Percentiles rank a stretch among this genome's conserved stretches.
These are phyloP conservation scores for Phylloscopus trochilus DNA, from an alignment of 2,113 vertebrate species.

Conservation along the genomic window DNA sequence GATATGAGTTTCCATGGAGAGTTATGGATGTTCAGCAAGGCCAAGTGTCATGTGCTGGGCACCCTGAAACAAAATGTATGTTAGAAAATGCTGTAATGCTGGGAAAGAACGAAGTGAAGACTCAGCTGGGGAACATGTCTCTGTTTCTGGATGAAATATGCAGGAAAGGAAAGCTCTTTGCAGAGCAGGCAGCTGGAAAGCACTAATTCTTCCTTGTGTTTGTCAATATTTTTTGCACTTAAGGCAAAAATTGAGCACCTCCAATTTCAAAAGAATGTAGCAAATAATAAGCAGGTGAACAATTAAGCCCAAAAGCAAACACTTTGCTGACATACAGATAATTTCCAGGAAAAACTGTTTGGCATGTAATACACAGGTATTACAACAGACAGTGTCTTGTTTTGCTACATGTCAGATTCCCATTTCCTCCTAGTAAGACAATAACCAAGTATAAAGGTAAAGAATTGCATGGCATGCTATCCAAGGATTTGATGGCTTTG, in stretches of 20 bases:
- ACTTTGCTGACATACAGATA: not conserved
- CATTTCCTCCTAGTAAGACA: not conserved
- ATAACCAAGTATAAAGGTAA: not conserved
- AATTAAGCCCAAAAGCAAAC: not conserved
- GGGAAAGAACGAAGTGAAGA: not conserved
- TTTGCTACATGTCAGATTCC: not conserved
- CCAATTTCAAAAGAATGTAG: not conserved
- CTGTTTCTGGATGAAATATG: not conserved
- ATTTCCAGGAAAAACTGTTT: not conserved
- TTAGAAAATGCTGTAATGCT: not conserved
- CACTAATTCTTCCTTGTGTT: accelerated
- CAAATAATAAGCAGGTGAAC: not conserved
- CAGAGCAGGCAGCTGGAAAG: not conserved
- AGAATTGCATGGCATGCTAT: not conserved
- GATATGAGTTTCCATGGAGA: not conserved
- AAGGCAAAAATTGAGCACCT: not conserved
- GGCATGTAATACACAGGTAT: not conserved
- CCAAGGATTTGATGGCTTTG: not conserved
- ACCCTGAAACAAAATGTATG: not conserved
- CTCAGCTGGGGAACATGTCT: not conserved
- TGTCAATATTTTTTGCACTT: not conserved
- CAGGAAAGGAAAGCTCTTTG: not conserved
- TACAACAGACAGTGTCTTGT: not conserved
- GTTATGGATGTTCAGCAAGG: not conserved
- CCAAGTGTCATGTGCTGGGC: not conserved